Evolutionary conservation across 1,140 invertebrate genomes (phyloP).

Genomic region (Protaetia brevitarsis): DNA sequence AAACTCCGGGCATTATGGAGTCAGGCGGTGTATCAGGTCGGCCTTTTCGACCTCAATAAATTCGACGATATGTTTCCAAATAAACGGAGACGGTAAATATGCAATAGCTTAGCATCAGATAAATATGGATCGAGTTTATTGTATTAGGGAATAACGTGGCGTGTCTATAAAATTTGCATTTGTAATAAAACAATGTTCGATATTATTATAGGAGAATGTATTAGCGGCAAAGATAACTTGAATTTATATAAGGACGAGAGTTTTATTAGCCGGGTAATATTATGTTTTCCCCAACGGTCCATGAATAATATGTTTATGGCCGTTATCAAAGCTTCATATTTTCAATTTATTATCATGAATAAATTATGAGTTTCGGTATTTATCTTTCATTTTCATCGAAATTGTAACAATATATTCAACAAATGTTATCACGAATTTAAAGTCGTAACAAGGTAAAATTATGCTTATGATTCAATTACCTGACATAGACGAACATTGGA

Average conservation of each 20-base stretch:
- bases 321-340: too few species aligned
- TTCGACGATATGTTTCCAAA: not conserved
- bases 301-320: too few species aligned
- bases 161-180: conserved; percentile 1
- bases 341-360: too few species aligned
- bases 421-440: too few species aligned
- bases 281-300: not conserved
- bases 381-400: too few species aligned
- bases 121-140: not conserved
- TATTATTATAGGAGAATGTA: too few species aligned
- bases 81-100: not conserved
- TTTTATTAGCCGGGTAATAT: not conserved
- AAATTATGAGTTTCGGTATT: too few species aligned
- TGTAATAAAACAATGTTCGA: not conserved
- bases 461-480: too few species aligned
- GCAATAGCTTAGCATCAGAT: not conserved
- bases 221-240: not conserved
- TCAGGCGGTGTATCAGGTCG: not conserved
- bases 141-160: not conserved
- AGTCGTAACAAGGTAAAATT: too few species aligned
- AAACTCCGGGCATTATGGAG: not conserved
- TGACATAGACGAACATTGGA: too few species aligned
- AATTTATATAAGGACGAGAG: not conserved
- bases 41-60: conserved; percentile 1
- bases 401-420: too few species aligned